Evolutionary conservation across 2,888 invertebrate genomes (phyloP).

Genomic region (Morinoia aosen): DNA sequence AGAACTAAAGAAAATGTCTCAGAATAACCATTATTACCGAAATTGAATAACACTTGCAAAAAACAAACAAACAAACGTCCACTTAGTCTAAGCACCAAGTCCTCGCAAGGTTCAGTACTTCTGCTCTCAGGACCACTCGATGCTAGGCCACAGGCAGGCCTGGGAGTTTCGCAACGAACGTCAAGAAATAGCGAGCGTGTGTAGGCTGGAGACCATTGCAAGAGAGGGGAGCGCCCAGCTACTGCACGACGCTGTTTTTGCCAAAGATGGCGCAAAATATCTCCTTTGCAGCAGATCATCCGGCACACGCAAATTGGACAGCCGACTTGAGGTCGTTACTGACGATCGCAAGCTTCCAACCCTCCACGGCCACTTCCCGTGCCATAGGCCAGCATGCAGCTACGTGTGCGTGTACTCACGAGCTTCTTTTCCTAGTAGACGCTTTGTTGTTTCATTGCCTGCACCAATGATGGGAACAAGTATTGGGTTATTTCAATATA

Average conservation of each 20-base stretch:
- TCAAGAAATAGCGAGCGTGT: background rate
- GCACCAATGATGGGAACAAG: background rate
- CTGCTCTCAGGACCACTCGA: background rate
- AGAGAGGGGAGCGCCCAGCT: background rate
- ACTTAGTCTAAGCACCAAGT: background rate
- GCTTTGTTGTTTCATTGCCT: background rate
- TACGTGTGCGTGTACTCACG: background rate
- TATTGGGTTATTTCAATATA: background rate
- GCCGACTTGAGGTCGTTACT: slow-evolving; percentile 8
- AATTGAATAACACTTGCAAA: too few relatives aligned
- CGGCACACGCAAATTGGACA: slow-evolving; percentile 25
- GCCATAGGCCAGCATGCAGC: background rate
- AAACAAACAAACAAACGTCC: background rate
- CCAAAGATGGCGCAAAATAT: background rate
- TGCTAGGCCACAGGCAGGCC: background rate
- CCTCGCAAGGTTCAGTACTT: background rate
- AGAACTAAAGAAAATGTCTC: background rate
- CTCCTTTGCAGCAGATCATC: slow-evolving; percentile 14
- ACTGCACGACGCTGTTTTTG: background rate
- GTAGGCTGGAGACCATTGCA: background rate
- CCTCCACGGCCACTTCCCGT: background rate
- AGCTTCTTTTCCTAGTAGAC: background rate
- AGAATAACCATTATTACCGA: too few relatives aligned
- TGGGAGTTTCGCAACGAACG: background rate
- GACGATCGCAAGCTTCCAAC: background rate